Evolutionary conservation across 2,113 vertebrate genomes (phyloP), one percentile per base, ranked within the genome.

Genomic region (Lipophrys pholis): DNA sequence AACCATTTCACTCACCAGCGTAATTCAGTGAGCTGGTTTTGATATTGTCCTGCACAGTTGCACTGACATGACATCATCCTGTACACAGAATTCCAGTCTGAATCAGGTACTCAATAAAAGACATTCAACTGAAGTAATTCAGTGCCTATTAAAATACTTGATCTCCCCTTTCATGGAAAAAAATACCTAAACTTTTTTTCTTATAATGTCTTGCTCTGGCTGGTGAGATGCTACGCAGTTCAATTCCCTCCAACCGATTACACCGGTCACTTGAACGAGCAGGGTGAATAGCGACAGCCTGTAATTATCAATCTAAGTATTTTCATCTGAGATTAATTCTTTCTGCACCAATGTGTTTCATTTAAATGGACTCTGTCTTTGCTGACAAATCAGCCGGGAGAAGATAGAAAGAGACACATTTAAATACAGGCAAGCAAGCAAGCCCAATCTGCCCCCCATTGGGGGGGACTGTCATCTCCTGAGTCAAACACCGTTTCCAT

Each of bases 271-370:
- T 83, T 61, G 45, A 76, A 84, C 59, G 71, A 89, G 84, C 50
- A 6, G 40, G 55, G 77, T 45, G 58, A 53, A 78, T 53, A 59
- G 60, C 87, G 89, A 92, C 87, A 92, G 91, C 80, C 83, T 80
- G 76, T 73, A 91, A 92, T 93, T 91, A 92, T 90, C 82, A 79
- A 72, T 73, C 49, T 61, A 73, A 78, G 76, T 80, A 74, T 88
- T 78, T 90, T 85, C 83, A 81, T 58, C 87, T 46, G 81, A 87
- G 71, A 87, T 84, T 69, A 38, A 71, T 87, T 89, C 59, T 80
- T 86, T 89, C 70, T 70, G 64, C 69, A 79, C 58, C 48, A 57
- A 63, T 76, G 77, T 77, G 65, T 79, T 40, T 48, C 59, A 85
- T 90, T 56, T 61, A 80, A 82, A 88, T 80, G 60, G 67, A 67